Base-by-base conservation (phyloP, 2,113 vertebrate genomes). In the Melanostigma gelatinosum region DNA sequence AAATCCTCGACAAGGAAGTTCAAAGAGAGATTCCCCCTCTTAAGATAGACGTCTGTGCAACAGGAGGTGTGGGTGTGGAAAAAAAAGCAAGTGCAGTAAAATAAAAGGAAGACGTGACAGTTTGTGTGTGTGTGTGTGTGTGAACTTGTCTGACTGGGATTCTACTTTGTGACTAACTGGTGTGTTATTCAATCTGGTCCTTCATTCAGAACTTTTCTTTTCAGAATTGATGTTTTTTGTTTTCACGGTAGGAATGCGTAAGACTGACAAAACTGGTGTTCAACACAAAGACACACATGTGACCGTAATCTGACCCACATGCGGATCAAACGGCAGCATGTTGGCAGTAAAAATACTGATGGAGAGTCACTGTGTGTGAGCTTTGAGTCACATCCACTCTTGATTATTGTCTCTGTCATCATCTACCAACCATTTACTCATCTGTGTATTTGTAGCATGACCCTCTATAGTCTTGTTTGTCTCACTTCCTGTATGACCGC, bases 301-400 rank as follows among this genome's bases (percentile, higher is more conserved):
- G 46, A 18, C 20, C 50, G 36, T 68, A 57, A 75, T 55, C 34
- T 12, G 9, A 85, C 62, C n/a, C 79, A 81, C 62, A 72, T 16
- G 40, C 62, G 27, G 12, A 76, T 46, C 27, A 9, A 74, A 65
- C 69, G 38, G 16, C 52, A 69, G 72, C 64, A 9, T 40, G 66
- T 9, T 7, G 27, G 55, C 38, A 46, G 68, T 42, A 0, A 57
- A 48, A 68, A 24, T 5, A 57, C 46, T 5, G 18, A 54, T 4
- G 42, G 13, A 63, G 63, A 15, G 65, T 69, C 46, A 42, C 24
- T n/a, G 38, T 79, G 82, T 82, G 29, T 7, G 20, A 80, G 46
- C 62, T 8, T 11, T 79, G 82, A 91, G 62, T 90, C 92, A 88
- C 79, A 71, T 63, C 73, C 48, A 67, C n/a, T 85, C 82, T 57